Conservation (phyloP, 2,113 vertebrate species). For the Rhodinocichla rosea region DNA sequence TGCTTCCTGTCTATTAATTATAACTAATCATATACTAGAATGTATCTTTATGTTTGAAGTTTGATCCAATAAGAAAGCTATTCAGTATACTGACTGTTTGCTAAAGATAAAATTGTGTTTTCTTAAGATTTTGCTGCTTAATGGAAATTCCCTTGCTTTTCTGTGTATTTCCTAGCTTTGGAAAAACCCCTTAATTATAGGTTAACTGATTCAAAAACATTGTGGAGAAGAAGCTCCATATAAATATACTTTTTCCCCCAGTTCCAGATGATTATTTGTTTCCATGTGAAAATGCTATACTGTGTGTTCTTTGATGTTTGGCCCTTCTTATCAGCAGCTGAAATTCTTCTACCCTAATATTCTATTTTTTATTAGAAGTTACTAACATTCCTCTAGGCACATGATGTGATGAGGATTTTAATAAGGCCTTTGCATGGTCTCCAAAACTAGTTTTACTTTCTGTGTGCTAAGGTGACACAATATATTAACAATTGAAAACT, state of each 20-base stretch:
- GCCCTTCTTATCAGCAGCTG: not conserved
- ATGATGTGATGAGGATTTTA: not conserved
- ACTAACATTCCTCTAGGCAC: not conserved
- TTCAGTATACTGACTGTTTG: not conserved
- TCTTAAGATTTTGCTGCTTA: not conserved
- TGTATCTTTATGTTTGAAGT: not conserved
- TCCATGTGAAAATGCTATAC: not conserved
- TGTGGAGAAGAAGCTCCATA: not conserved
- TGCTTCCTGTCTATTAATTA: slow-evolving; percentile 60
- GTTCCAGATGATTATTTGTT: not conserved
- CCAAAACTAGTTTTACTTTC: not conserved
- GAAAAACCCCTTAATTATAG: not conserved
- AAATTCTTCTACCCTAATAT: not conserved
- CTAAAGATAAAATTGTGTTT: not conserved
- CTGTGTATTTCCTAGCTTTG: not conserved
- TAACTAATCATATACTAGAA: slow-evolving; percentile 31
- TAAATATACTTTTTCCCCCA: not conserved
- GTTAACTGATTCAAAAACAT: not conserved
- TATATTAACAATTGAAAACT: not conserved
- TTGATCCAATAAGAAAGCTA: not conserved
- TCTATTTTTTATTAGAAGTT: not conserved
- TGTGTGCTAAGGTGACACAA: not conserved
- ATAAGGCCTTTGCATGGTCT: not conserved
- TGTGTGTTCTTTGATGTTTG: not conserved
- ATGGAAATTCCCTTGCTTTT: not conserved